Conservation (phyloP, 2,113 vertebrate genomes). For the Heterotilapia buettikoferi region DNA sequence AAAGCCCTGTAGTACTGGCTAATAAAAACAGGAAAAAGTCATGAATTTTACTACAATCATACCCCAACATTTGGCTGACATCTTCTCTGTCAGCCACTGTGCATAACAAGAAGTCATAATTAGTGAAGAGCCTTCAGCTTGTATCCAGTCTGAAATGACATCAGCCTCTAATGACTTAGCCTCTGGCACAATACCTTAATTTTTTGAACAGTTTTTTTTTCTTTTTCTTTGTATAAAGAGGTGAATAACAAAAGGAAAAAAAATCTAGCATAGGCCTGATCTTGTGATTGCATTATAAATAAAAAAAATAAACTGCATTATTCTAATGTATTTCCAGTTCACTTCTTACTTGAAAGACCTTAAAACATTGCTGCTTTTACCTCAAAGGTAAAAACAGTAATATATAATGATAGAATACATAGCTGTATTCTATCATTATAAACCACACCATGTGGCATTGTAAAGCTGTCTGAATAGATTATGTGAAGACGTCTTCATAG, state of each 20-base stretch:
- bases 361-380: background rate
- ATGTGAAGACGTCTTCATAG: background rate
- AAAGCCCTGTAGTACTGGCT: slow-evolving; percentile 75
- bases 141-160: background rate
- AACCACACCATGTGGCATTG: background rate
- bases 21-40: background rate
- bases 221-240: background rate
- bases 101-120: background rate
- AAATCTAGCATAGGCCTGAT: background rate
- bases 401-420: background rate
- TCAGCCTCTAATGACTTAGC: background rate
- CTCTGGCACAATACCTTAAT: background rate
- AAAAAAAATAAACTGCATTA: background rate
- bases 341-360: background rate
- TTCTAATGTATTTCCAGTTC: background rate
- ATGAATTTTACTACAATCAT: background rate
- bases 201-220: background rate
- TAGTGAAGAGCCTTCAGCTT: background rate
- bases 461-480: background rate
- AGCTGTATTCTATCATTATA: background rate
- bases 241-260: background rate
- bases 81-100: background rate
- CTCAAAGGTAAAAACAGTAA: background rate
- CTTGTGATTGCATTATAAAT: background rate
- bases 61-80: background rate